phyloP scores from a whole-genome alignment of 2,888 invertebrate species.

The Craniophora ligustri region DNA sequence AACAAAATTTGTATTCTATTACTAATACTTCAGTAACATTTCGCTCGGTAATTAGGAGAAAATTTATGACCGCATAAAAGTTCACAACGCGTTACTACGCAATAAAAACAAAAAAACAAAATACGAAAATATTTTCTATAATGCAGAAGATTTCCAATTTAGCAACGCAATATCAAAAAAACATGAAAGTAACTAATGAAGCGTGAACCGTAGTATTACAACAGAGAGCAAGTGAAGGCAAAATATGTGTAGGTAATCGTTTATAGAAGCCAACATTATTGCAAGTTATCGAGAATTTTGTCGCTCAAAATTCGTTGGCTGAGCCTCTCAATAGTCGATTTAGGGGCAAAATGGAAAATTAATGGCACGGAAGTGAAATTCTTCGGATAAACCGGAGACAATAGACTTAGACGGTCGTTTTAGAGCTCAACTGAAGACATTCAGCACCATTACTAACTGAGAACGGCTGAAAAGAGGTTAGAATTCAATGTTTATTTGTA shows the following conservation, averaged over 20 bases:
- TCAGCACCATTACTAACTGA: slow-evolving; percentile 56
- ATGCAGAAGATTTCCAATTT: slow-evolving; percentile 6
- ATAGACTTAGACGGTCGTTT: slow-evolving; percentile 68
- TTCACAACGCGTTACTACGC: background rate
- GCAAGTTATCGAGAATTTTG: slow-evolving; percentile 73
- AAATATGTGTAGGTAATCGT: slow-evolving; percentile 62
- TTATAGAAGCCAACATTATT: slow-evolving; percentile 62
- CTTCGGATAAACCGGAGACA: slow-evolving; percentile 74
- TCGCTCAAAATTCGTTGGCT: slow-evolving; percentile 69
- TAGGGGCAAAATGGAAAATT: slow-evolving; percentile 81
- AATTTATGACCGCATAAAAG: background rate
- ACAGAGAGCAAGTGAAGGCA: slow-evolving; percentile 39
- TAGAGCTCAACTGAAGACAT: slow-evolving; percentile 64
- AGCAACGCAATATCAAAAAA: slow-evolving; percentile 18
- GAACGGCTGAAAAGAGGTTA: slow-evolving; percentile 37
- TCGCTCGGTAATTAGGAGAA: no score
- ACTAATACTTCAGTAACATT: no score
- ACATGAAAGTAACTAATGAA: slow-evolving; percentile 30
- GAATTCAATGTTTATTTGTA: slow-evolving; percentile 38
- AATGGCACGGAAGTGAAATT: slow-evolving; percentile 83
- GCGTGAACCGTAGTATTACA: slow-evolving; percentile 26
- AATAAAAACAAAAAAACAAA: background rate
- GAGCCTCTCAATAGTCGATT: slow-evolving; percentile 78
- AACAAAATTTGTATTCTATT: no score
- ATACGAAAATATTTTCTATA: background rate